Base-by-base conservation (phyloP, 2,888 invertebrate species). In the Phasia obesa region DNA sequence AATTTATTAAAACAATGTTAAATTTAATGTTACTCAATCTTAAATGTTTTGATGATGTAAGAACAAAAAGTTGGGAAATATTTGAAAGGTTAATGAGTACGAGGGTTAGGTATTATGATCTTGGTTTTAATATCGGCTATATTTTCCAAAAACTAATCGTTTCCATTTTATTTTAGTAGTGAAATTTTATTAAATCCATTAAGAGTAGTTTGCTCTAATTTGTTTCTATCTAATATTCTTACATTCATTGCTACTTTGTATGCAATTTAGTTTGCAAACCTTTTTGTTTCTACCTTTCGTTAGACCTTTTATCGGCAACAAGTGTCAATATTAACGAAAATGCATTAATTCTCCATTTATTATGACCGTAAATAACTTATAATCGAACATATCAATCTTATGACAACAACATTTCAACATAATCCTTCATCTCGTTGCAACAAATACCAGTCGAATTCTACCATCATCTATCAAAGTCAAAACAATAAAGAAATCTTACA, bases 381-480 rank as follows among this genome's bases (percentile, higher is more conserved):
- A 84, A 84, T 85, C 85, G 59, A 47, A 79, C 79, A 83, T 79
- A 83, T 83, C 83, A 83, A 83, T 83, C 83, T 75, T 70, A 59
- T 65, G 57, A 57, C 67, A 65, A 55, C 44, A 70, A 71, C 74
- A 38, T 75, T 75, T 83, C 75, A 70, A 51, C 79, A 73, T 62
- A 77, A 70, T 53, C 70, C 35, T 47, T 62, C 35, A 59, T 15
- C 35, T 42, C 55, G 4, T 55, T 35, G 64, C 23, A 47, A 64
- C 51, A 59, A 67, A 59, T 67, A 65, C 15, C 57, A 59, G 25
- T 65, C 81, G 70, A 84, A 84, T 86, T 88, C 81, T 51, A 87
- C 84, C 83, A 87, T 87, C 90, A 91, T 91, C 89, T 88, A 89
- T 91, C 91, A 91, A 91, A 90, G 91, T 91, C 91, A 89, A 88